Evolutionary conservation across 2,888 invertebrate species (phyloP).

Genomic region (Pyrochroa serraticornis): DNA sequence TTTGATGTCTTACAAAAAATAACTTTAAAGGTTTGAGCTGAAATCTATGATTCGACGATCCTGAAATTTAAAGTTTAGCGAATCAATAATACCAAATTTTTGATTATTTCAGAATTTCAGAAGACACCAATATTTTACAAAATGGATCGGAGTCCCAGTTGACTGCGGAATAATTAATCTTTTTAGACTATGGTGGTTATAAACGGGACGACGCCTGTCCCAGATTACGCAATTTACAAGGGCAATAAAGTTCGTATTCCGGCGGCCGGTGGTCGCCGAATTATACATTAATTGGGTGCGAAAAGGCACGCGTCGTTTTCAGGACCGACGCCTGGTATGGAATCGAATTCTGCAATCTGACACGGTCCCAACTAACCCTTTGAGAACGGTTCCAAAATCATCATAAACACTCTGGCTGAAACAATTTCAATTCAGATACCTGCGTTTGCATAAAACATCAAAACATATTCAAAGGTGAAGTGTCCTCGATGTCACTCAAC

Average conservation of each 20-base stretch:
- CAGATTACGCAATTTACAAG: neutral
- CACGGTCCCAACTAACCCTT: neutral
- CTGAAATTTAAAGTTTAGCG: too few relatives aligned
- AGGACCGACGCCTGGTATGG: neutral
- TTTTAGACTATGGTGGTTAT: neutral
- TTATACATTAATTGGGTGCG: constrained; percentile 4
- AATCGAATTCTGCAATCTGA: constrained; percentile 7
- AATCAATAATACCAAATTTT: too few relatives aligned
- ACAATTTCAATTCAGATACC: neutral
- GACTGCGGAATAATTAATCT: neutral
- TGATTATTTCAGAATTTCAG: too few relatives aligned
- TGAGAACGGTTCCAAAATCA: neutral
- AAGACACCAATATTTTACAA: too few relatives aligned
- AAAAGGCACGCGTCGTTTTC: constrained; percentile 7
- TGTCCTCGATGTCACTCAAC: constrained; percentile 38
- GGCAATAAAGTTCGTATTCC: constrained; percentile 6
- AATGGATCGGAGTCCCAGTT: too few relatives aligned
- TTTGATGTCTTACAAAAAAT: too few relatives aligned
- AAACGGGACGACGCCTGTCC: neutral
- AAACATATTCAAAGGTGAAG: constrained; percentile 42
- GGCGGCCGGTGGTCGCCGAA: neutral
- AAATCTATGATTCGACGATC: too few relatives aligned
- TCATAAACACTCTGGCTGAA: neutral
- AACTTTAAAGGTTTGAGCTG: too few relatives aligned
- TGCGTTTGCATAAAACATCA: constrained; percentile 41